A percentile compares a stretch with the other conserved stretches of the same genome.
phyloP scores from a whole-genome alignment of 1,140 invertebrate genomes.

The Bradynema listronoti region DNA sequence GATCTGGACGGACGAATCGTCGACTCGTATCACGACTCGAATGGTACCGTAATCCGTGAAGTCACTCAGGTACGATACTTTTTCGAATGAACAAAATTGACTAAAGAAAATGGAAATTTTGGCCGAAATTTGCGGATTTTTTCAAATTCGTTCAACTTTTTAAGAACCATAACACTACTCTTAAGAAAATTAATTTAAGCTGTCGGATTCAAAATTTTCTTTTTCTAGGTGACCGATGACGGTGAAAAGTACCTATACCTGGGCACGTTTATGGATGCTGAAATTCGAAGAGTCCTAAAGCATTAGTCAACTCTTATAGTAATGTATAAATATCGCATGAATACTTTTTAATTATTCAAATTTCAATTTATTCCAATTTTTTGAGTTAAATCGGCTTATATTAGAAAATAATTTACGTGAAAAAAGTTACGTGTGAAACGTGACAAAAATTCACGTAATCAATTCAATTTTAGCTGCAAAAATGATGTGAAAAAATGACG shows the following conservation, averaged over 20 bases:
- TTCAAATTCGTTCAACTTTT: conserved; percentile 51
- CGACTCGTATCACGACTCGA: conserved; percentile 58
- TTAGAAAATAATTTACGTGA: no score
- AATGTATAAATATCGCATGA: no score
- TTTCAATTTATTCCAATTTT: no score
- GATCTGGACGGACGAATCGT: conserved; percentile 57
- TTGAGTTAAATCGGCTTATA: no score
- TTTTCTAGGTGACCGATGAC: conserved; percentile 30
- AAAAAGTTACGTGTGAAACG: no score
- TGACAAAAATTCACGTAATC: no score
- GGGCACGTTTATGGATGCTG: conserved; percentile 36
- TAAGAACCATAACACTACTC: conserved; percentile 57
- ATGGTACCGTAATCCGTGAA: conserved; percentile 50
- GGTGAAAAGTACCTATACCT: conserved; percentile 28
- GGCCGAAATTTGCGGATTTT: conserved; percentile 49
- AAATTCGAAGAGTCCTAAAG: conserved; percentile 32
- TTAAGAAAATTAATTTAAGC: conserved; percentile 40
- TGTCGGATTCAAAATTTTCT: conserved; percentile 41
- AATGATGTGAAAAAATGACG: no score
- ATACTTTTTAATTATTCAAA: no score
- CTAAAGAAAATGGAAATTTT: conserved; percentile 54
- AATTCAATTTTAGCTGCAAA: no score
- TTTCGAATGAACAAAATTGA: background rate
- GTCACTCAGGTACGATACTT: conserved; percentile 53
- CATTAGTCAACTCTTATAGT: no score